Evolutionary conservation across 2,888 invertebrate genomes (phyloP).

Genomic region (Sinohyriopsis cumingii): DNA sequence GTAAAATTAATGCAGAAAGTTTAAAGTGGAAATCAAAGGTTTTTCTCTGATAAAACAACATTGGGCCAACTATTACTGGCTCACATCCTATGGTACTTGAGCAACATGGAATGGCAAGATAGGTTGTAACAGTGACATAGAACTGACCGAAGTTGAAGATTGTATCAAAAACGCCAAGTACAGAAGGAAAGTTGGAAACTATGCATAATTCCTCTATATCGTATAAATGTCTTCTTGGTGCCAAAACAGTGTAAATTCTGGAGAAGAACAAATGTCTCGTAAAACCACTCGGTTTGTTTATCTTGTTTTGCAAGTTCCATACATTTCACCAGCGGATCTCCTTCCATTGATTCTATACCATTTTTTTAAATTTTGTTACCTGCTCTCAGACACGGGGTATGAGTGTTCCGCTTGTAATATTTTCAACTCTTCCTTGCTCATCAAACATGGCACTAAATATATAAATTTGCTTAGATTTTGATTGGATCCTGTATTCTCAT

Average conservation of each 20-base stretch:
- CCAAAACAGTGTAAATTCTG: constrained; percentile 3
- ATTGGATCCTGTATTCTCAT: no score
- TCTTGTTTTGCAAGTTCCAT: no score
- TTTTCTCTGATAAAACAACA: constrained; percentile 1
- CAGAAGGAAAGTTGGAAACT: constrained; percentile 2
- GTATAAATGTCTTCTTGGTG: constrained; percentile 3
- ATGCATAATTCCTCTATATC: constrained; percentile 10
- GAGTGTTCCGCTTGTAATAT: no score
- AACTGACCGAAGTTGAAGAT: constrained; percentile 11
- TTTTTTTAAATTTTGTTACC: no score
- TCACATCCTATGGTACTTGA: neutral
- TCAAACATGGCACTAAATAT: no score
- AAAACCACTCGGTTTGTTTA: no score
- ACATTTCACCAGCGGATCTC: no score
- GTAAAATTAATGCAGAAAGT: neutral
- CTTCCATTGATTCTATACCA: no score
- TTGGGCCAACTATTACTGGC: constrained; percentile 1
- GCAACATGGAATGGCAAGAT: neutral
- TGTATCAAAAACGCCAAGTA: constrained; percentile 9
- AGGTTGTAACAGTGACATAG: constrained; percentile 4
- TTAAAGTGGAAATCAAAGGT: neutral
- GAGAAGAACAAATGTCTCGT: no score
- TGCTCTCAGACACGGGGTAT: no score
- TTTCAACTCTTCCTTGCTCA: no score
- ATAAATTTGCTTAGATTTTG: no score